Evolutionary conservation across 2,888 invertebrate species (phyloP).

Genomic region (Drosophila ezoana): DNA sequence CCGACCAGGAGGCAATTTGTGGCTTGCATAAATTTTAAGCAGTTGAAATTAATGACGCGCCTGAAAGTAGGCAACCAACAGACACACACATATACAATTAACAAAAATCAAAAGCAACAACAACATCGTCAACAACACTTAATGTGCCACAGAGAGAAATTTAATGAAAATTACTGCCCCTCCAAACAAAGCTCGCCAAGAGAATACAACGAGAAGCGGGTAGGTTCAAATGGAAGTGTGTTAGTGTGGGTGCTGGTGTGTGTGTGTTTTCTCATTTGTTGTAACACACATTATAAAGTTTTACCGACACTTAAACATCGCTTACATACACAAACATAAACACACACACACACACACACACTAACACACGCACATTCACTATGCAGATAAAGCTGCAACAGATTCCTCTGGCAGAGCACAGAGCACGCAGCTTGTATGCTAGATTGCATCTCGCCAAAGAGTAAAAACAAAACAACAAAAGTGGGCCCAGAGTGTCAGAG

Average conservation of each 20-base stretch:
- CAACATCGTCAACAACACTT: conserved; percentile 33
- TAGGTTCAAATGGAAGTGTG: conserved; percentile 2
- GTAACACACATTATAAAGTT: conserved; percentile 74
- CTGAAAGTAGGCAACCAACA: conserved; percentile 57
- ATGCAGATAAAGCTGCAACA: conserved; percentile 45
- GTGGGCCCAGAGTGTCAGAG: background rate
- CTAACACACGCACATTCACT: conserved; percentile 21
- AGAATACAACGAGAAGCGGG: background rate
- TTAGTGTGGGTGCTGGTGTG: conserved; percentile 5
- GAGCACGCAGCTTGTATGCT: conserved; percentile 20
- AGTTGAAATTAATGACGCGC: conserved; percentile 67
- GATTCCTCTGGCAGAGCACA: conserved; percentile 29
- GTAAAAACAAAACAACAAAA: conserved; percentile 37
- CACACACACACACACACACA: conserved; percentile 28
- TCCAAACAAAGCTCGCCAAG: conserved; percentile 22
- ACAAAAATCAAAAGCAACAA: conserved; percentile 59
- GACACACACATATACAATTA: conserved; percentile 55
- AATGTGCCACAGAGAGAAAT: conserved; percentile 58
- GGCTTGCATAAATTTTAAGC: conserved; percentile 67
- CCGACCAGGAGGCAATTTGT: conserved; percentile 55
- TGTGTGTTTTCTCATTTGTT: conserved; percentile 50
- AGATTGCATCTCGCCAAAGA: conserved; percentile 53
- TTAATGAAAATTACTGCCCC: conserved; percentile 63
- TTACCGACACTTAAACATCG: conserved; percentile 65
- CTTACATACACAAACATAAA: conserved; percentile 55